These are phyloP conservation scores for Tetanocera ferruginea DNA, from an alignment of 2,888 invertebrate genomes.

Conservation along the genomic window DNA sequence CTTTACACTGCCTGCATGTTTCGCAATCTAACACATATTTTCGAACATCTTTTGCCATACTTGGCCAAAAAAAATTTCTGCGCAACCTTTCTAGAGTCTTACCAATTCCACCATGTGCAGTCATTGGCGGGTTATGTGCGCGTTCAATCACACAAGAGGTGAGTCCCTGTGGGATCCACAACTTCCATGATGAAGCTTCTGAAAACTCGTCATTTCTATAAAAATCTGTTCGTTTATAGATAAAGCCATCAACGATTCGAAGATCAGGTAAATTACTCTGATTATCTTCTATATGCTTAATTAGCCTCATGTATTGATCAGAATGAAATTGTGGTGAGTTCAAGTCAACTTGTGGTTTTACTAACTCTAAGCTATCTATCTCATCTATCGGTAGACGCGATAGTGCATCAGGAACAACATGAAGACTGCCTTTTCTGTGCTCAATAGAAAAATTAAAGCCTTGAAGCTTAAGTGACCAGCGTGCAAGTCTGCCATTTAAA, in stretches of 20 bases:
- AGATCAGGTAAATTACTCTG: conserved; percentile 34
- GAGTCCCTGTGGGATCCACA: conserved; percentile 40
- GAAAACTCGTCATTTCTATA: conserved; percentile 3
- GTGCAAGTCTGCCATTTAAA: conserved; percentile 26
- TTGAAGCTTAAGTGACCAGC: conserved; percentile 28
- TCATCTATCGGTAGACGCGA: background rate
- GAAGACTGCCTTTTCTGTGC: conserved; percentile 27
- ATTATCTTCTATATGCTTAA: conserved; percentile 8
- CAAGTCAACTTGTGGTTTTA: conserved; percentile 25
- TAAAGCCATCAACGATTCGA: conserved; percentile 18
- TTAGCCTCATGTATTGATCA: conserved; percentile 1
- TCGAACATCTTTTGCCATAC: conserved; percentile 36
- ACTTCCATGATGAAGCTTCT: conserved; percentile 41
- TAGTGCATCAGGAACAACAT: conserved; percentile 33
- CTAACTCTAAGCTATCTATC: background rate
- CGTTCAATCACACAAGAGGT: conserved; percentile 3
- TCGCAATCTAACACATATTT: conserved; percentile 34
- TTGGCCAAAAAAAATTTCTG: conserved; percentile 40
- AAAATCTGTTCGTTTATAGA: conserved; percentile 35
- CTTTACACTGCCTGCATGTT: conserved; percentile 24
- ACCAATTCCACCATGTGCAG: conserved; percentile 33
- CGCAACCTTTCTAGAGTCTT: conserved; percentile 37
- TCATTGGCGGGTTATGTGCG: conserved; percentile 15
- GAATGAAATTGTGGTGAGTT: conserved; percentile 7
- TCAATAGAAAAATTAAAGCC: conserved; percentile 33